Conservation (phyloP, 1,140 invertebrate species). For the Papilio helenus region DNA sequence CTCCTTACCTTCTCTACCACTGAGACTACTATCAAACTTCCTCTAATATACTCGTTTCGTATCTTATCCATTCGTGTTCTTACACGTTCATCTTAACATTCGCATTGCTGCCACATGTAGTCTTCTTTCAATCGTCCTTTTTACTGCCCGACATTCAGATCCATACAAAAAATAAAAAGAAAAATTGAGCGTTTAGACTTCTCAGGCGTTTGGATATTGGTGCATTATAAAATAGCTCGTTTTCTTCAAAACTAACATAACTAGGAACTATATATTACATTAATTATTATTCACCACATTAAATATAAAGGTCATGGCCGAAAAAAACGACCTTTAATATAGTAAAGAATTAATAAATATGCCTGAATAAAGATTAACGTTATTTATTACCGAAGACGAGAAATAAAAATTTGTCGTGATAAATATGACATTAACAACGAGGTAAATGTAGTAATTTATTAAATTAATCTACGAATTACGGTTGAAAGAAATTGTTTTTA, state of each 20-base stretch:
- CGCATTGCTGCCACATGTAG: too few relatives aligned
- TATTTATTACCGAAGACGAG: not conserved
- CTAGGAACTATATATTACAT: not conserved
- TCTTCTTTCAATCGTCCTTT: too few relatives aligned
- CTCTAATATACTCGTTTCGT: too few relatives aligned
- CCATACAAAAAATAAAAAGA: too few relatives aligned
- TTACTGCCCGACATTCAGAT: too few relatives aligned
- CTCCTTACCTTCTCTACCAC: too few relatives aligned
- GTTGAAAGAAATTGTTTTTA: not conserved
- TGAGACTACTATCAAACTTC: too few relatives aligned
- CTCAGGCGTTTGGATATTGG: too few relatives aligned
- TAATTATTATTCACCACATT: slow-evolving; percentile 10
- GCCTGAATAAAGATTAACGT: slow-evolving; percentile 6
- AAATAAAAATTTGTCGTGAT: not conserved
- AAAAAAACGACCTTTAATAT: not conserved
- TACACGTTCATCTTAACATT: too few relatives aligned
- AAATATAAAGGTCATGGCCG: not conserved
- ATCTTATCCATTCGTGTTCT: too few relatives aligned
- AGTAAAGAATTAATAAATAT: slow-evolving; percentile 1
- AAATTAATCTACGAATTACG: not conserved
- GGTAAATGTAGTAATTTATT: not conserved
- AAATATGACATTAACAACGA: not conserved
- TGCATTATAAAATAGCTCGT: not conserved
- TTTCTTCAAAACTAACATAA: not conserved
- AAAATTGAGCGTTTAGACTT: too few relatives aligned